These are phyloP conservation scores for Ditylenchus dipsaci DNA, from an alignment of 1,140 invertebrate species.

Conservation along the genomic window DNA sequence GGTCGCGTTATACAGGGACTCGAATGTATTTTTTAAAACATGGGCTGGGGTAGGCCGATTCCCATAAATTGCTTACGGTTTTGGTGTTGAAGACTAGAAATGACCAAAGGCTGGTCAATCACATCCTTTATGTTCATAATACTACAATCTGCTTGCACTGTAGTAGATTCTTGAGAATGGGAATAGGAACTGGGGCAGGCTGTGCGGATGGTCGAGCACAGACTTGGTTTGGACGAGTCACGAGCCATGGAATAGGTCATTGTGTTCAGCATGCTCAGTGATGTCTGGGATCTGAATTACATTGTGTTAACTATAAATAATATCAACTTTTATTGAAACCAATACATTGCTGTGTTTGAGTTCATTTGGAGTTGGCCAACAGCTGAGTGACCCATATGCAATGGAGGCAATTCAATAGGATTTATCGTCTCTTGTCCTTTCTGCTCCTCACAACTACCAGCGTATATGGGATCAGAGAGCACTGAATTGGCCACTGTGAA, in stretches of 20 bases:
- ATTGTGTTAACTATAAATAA: not conserved
- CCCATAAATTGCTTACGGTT: constrained; percentile 34
- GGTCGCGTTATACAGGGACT: too few species aligned
- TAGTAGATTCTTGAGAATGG: constrained; percentile 22
- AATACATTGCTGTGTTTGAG: constrained; percentile 5
- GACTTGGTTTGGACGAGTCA: not conserved
- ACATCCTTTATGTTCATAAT: constrained; percentile 40
- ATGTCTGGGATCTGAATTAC: not conserved
- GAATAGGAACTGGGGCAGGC: constrained; percentile 25
- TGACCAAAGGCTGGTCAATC: constrained; percentile 43
- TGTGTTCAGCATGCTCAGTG: not conserved
- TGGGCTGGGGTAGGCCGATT: too few species aligned
- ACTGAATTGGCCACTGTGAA: constrained; percentile 53
- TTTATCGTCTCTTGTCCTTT: too few species aligned
- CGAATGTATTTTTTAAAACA: too few species aligned
- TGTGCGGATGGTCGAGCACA: constrained; percentile 31
- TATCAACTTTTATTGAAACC: not conserved
- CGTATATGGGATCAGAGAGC: constrained; percentile 35
- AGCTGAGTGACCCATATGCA: constrained; percentile 19
- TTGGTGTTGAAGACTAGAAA: constrained; percentile 35
- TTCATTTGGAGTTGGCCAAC: not conserved
- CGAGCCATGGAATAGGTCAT: constrained; percentile 1
- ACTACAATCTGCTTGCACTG: constrained; percentile 42
- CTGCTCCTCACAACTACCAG: constrained; percentile 8
- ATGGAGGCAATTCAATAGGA: constrained; percentile 32